Evolutionary conservation across 2,113 vertebrate species (phyloP).

Genomic region (Peromyscus maniculatus): DNA sequence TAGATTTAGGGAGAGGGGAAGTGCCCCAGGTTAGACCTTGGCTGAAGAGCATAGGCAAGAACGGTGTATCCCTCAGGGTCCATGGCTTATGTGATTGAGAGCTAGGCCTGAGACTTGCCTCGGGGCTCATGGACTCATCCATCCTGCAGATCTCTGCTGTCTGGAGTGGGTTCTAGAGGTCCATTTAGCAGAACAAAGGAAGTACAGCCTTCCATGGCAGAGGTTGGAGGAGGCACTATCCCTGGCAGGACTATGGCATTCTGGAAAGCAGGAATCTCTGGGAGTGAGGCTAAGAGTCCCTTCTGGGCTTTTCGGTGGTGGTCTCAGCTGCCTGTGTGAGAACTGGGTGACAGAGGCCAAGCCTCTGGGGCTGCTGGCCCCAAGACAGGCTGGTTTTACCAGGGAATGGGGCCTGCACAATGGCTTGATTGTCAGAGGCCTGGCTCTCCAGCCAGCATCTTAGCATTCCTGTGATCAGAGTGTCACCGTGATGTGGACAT

Average conservation of each 20-base stretch:
- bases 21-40: background rate
- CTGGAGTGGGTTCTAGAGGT: background rate
- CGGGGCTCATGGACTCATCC: background rate
- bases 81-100: background rate
- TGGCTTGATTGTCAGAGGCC: slow-evolving; percentile 65
- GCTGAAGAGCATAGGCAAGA: background rate
- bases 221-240: background rate
- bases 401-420: slow-evolving; percentile 47
- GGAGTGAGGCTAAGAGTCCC: background rate
- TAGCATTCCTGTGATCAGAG: slow-evolving; percentile 57
- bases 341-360: background rate
- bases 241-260: background rate
- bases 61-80: background rate
- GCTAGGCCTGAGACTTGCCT: background rate
- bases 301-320: background rate
- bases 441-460: slow-evolving; percentile 25
- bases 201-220: background rate
- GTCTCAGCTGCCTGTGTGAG: slow-evolving; percentile 6
- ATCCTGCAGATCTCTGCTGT: background rate
- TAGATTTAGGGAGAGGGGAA: background rate
- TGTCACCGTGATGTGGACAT: background rate
- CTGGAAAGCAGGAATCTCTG: slow-evolving; percentile 17
- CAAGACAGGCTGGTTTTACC: slow-evolving; percentile 5
- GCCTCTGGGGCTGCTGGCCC: slow-evolving; percentile 30
- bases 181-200: background rate